Evolutionary conservation across 2,888 invertebrate species (phyloP).

Genomic region (Stenodema calcarata): DNA sequence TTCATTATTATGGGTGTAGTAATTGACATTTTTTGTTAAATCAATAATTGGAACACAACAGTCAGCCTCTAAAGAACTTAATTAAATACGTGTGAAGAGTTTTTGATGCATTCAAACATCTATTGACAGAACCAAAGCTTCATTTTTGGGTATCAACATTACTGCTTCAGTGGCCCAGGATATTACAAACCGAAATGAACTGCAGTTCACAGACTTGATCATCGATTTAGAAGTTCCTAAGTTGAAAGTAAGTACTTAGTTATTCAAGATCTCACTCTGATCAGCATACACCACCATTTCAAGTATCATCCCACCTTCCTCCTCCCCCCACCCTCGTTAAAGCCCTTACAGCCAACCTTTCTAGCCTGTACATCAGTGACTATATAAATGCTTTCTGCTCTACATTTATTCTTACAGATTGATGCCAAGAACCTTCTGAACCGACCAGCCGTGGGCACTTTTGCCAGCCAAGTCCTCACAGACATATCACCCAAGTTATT

Average conservation of each 20-base stretch:
- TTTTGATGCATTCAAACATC: neutral
- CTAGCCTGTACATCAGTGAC: neutral
- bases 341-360: too few relatives aligned
- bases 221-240: slow-evolving; percentile 21
- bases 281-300: too few relatives aligned
- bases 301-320: too few relatives aligned
- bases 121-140: neutral
- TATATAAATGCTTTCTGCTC: neutral
- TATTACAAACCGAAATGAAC: neutral
- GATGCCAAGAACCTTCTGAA: slow-evolving; percentile 35
- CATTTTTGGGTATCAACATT: slow-evolving; percentile 12
- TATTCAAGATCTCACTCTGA: neutral
- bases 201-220: slow-evolving; percentile 26
- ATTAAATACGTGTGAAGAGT: neutral
- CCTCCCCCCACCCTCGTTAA: too few relatives aligned
- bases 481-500: slow-evolving; percentile 2
- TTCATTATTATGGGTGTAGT: too few relatives aligned
- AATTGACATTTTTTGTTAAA: too few relatives aligned
- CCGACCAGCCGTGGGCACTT: slow-evolving; percentile 19
- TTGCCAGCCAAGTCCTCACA: slow-evolving; percentile 27
- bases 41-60: too few relatives aligned
- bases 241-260: neutral
- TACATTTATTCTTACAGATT: slow-evolving; percentile 24
- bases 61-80: too few relatives aligned
- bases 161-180: neutral